Base-by-base conservation (phyloP, 2,888 invertebrate genomes). In the Ypsolopha scabrella region DNA sequence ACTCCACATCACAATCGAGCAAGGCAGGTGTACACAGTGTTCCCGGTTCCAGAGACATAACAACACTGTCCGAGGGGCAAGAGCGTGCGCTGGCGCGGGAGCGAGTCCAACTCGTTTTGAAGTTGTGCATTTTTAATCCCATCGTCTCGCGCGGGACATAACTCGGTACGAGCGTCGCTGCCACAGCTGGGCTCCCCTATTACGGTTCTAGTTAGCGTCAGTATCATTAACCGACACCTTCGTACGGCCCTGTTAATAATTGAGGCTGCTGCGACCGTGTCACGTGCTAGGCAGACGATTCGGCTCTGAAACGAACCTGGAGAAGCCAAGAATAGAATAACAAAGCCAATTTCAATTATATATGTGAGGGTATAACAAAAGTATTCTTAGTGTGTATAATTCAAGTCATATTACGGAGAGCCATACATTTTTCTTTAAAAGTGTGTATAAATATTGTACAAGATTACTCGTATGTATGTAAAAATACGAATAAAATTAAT, bases 61-160 rank as follows among this genome's bases (percentile, higher is more conserved):
- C 67, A 68, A 67, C 68, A 80, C 80, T 80, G 81, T 67, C 24
- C 24, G 67, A 60, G 64, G 58, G 58, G 62, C 34, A 10, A 44
- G 48, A 10, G 34, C 58, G 69, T 81, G 83, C 85, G 85, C 83
- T 71, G 79, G 81, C 80, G 83, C 72, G 82, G 77, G 64, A 73
- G 59, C 71, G 72, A 79, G 72, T 75, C 68, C 70, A 72, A 67
- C 74, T 82, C 80, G 82, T 80, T 82, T 77, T 77, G 73, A 79
- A 80, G 72, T 74, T 68, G 66, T 86, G 80, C 81, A 86, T 86
- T 82, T 86, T 86, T 86, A 83, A 86, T 78, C 74, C 67, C 67
- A 67, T 71, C 75, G 85, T 81, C 85, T 83, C 85, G 77, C 73
- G 81, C 76, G 85, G 82, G 80, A 80, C 80, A 83, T 86, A 83